These are phyloP conservation scores for Myoxocephalus aenaeus DNA, from an alignment of 2,797 vertebrate species.

Conservation along the genomic window DNA sequence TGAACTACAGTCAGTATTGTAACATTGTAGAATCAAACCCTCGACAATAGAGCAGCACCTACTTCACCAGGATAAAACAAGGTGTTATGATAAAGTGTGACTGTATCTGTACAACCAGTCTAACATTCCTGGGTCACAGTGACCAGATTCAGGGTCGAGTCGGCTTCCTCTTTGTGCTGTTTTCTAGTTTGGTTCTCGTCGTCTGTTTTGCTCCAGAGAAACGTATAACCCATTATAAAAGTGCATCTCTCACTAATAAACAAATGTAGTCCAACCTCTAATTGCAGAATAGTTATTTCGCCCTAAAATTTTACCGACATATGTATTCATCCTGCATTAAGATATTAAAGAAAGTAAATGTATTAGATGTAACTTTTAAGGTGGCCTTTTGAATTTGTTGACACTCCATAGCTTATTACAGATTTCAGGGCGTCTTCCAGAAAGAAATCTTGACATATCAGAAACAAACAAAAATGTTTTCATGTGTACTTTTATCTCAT, in stretches of 20 bases:
- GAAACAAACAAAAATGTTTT: slow-evolving; percentile 23
- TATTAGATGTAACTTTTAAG: slow-evolving; percentile 7
- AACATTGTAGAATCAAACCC: neutral
- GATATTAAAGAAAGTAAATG: slow-evolving; percentile 11
- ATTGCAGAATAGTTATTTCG: neutral
- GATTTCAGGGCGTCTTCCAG: slow-evolving; percentile 30
- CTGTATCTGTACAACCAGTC: neutral
- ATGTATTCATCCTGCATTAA: neutral
- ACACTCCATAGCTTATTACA: slow-evolving; percentile 44
- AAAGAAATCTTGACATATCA: slow-evolving; percentile 53
- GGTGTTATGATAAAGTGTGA: neutral
- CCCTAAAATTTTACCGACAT: neutral
- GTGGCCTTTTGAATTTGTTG: slow-evolving; percentile 38
- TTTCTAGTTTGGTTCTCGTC: neutral
- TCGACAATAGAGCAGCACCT: neutral
- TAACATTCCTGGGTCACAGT: slow-evolving; percentile 11
- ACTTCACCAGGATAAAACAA: neutral
- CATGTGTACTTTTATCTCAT: slow-evolving; percentile 2
- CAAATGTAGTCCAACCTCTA: neutral
- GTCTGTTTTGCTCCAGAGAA: neutral
- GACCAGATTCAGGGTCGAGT: slow-evolving; percentile 10
- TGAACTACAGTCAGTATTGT: neutral
- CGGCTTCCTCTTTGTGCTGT: slow-evolving; percentile 5
- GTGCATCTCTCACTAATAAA: slow-evolving; percentile 13
- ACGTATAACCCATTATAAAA: slow-evolving; percentile 1